Evolutionary conservation across 1,140 invertebrate species (phyloP).

Genomic region (Drosophila guanche): DNA sequence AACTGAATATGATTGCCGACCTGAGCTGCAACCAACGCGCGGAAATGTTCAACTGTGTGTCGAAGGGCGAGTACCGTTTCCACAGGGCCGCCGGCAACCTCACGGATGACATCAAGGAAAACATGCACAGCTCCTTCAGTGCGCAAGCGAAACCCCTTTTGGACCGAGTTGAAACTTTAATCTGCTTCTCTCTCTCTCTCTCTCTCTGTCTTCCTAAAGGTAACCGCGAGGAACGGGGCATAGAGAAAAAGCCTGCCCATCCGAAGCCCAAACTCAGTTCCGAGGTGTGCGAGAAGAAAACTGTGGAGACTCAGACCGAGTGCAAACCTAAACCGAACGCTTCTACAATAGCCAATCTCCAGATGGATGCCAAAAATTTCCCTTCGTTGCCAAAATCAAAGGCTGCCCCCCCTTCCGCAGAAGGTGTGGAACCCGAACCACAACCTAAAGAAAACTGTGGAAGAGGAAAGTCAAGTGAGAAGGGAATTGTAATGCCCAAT

Average conservation of each 20-base stretch:
- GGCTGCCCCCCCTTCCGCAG: too few relatives aligned
- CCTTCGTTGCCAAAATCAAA: too few relatives aligned
- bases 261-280: not conserved
- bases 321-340: too few relatives aligned
- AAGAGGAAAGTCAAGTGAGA: too few relatives aligned
- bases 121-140: slow-evolving; percentile 37
- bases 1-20: slow-evolving; percentile 57
- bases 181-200: not conserved
- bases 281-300: not conserved
- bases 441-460: not conserved
- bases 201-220: slow-evolving; percentile 5
- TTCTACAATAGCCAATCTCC: too few relatives aligned
- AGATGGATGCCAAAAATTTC: not conserved
- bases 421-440: too few relatives aligned
- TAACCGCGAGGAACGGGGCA: slow-evolving; percentile 10
- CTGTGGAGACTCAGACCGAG: not conserved
- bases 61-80: slow-evolving; percentile 5
- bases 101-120: slow-evolving; percentile 16
- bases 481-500: not conserved
- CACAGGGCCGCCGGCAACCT: slow-evolving; percentile 30
- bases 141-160: not conserved
- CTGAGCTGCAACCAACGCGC: slow-evolving; percentile 31
- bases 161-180: not conserved
- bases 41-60: slow-evolving; percentile 46
- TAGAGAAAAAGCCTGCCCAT: slow-evolving; percentile 1